phyloP scores from a whole-genome alignment of 2,797 vertebrate genomes.

The Eupleurogrammus muticus region DNA sequence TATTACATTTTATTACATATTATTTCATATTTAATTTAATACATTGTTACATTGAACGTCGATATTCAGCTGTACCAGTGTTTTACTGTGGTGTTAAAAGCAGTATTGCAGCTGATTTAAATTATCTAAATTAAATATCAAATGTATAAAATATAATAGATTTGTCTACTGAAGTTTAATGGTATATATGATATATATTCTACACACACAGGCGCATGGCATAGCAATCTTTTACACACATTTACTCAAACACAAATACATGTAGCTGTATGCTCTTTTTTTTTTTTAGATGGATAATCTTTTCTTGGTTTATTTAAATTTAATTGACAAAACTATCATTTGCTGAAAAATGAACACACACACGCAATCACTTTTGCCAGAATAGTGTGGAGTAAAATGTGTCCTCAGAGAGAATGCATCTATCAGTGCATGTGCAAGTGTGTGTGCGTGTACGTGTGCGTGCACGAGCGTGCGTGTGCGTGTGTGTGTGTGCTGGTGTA shows the following conservation, averaged over 20 bases:
- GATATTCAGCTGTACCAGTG: neutral
- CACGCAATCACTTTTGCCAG: neutral
- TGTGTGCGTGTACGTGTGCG: neutral
- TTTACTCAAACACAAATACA: neutral
- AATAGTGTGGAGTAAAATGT: neutral
- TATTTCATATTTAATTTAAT: no score
- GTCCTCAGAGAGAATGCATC: neutral
- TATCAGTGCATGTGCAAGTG: neutral
- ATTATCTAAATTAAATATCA: neutral
- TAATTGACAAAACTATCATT: neutral
- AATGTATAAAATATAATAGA: neutral
- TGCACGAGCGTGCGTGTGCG: neutral
- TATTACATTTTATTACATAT: no score
- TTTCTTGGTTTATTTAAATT: neutral
- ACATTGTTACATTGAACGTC: neutral
- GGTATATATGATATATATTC: neutral
- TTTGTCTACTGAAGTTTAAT: neutral
- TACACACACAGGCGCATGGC: neutral
- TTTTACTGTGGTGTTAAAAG: neutral
- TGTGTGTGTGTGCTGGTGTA: neutral
- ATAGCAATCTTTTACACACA: neutral
- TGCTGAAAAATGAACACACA: neutral
- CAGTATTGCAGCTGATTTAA: neutral
- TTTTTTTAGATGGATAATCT: neutral
- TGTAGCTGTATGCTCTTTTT: no score